Evolutionary conservation across 2,888 invertebrate species (phyloP), one percentile per base, ranked within the genome.

Genomic region (Chymomyza procnemis): DNA sequence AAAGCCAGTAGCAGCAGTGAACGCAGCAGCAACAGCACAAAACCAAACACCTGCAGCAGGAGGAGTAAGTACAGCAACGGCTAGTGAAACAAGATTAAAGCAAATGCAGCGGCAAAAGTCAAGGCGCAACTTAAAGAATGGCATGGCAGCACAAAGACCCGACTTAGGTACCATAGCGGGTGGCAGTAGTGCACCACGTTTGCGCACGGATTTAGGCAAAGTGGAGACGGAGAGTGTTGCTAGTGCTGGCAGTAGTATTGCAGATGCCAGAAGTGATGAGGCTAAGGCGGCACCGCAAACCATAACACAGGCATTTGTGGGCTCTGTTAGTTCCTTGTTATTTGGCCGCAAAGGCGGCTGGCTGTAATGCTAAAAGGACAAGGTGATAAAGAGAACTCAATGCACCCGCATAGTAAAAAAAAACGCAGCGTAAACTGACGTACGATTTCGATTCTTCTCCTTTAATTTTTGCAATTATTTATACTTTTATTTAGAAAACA

Each of bases 311-410:
- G 90, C 92, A 5, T 92, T 94, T 61, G 92, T 96, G 46, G 96
- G 96, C 66, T 95, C 95, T 55, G 93, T 96, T 74, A 95, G 95
- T 91, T 94, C 95, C 67, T 91, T 96, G 82, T 92, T 96, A 61
- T 97, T 97, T 90, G 96, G 96, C 47, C 93, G 97, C 72, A 97
- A 97, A 88, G 97, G 97, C 61, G 97, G 96, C 62, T 92, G 96
- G 81, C 93, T 96, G 85, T 95, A 94, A 84, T 59, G 67, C 4
- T 41, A 59, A 61, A 59, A 18, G 22, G 30, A 8, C 6, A 19
- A 52, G 26, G 14, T 12, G 18, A 50, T 61, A 54, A 18, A 61
- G 6, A 21, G 52, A 71, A 41, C 34, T 22, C 26, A 34, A 47
- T 21, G 19, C 21, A 64, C 64, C 9, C 34, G 48, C 19, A 26